Conservation (phyloP, 2,797 vertebrate species). For the Bryconaethiops microstoma region DNA sequence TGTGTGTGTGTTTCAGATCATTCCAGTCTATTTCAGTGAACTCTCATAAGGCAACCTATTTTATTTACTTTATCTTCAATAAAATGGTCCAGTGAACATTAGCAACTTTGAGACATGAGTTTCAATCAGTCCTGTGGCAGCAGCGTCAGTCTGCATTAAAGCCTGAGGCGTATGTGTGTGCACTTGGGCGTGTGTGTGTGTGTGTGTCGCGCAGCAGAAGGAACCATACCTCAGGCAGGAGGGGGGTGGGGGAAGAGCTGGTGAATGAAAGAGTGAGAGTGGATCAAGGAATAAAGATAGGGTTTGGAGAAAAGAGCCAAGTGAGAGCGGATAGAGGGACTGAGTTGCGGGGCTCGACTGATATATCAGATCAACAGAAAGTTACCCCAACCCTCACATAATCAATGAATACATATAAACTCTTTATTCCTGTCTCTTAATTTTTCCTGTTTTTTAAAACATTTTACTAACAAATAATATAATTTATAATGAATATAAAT, state of each 20-base stretch:
- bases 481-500: too few species aligned
- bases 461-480: too few species aligned
- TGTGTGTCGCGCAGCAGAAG: slow-evolving; percentile 41
- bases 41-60: slow-evolving; percentile 89
- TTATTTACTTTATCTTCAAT: slow-evolving; percentile 99
- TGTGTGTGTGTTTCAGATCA: slow-evolving; percentile 83
- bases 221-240: slow-evolving; percentile 64
- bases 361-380: background rate
- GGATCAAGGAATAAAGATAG: slow-evolving; percentile 52
- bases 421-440: too few species aligned
- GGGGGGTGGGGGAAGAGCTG: slow-evolving; percentile 38
- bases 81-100: slow-evolving; percentile 96
- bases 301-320: slow-evolving; percentile 46
- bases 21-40: slow-evolving; percentile 87
- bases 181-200: slow-evolving; percentile 31
- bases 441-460: too few species aligned
- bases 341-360: background rate
- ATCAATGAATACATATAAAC: background rate
- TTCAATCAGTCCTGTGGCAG: slow-evolving; percentile 87
- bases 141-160: slow-evolving; percentile 83
- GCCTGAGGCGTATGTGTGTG: slow-evolving; percentile 56
- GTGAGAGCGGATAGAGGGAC: slow-evolving; percentile 35
- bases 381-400: background rate
- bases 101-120: slow-evolving; percentile 90
- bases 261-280: slow-evolving; percentile 53